Evolutionary conservation across 2,113 vertebrate species (phyloP), one percentile per base, ranked within the genome.

Genomic region (Procavia capensis): DNA sequence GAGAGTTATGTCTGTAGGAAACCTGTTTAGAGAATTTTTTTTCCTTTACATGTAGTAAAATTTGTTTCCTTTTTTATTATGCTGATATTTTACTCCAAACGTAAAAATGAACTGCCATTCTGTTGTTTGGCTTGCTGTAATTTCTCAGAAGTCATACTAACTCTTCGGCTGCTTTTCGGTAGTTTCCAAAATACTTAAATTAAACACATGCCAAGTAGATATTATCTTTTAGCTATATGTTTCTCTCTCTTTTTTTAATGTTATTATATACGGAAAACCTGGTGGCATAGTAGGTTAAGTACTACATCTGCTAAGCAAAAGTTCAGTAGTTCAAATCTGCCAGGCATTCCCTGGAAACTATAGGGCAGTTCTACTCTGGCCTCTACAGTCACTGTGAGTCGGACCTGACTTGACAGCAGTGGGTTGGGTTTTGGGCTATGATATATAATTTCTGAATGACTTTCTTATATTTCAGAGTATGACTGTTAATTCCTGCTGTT

Each of bases 101-200:
- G 79, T 61, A 86, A 43, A 95, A 88, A 94, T 36, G 29, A 97
- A 86, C 24, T 81, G 0, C 1, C 13, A 81, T 68, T 64, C 36
- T n/a, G 47, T 86, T 94, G 36, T 83, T 31, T 70, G 41, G 31
- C 43, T 94, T 54, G 86, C 47, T 95, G 14, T 89, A 86, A 93
- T 91, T 94, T 95, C 31, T n/a, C 27, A 82, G n/a, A 93, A 7
- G 1, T 50, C n/a, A 2, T 68, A 68, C 78, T 86, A 88, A 82
- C 57, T 85, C 54, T 59, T 41, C 54, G 64, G 81, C 6, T 92
- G 63, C 74, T 94, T 95, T 91, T 64, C 63, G 45, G 24, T 90
- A 83, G 64, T 90, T 90, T 95, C 68, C 54, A 88, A 94, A 93
- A 88, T 50, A 66, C 17, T 75, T 83, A 66, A 95, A 76, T 93